Base-by-base conservation (phyloP, 1,140 invertebrate species). In the Caenorhabditis remanei region DNA sequence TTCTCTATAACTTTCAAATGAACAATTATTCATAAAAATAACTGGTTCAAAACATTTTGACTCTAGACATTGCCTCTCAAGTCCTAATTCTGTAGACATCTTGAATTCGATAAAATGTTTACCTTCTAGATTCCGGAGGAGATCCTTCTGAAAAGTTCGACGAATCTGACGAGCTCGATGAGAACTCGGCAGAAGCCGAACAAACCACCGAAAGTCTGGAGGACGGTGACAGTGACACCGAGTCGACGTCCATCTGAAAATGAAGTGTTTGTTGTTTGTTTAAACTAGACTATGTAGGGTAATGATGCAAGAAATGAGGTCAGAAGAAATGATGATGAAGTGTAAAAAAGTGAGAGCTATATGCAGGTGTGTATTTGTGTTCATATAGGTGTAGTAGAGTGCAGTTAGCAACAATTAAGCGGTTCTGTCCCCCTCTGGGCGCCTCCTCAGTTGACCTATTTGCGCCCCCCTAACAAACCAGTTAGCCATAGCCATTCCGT, bases 191-290 rank as follows among this genome's bases (percentile, higher is more conserved):
- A 19, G 86, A 84, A 16, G 82, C 71, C n/a, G 86, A 87, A 65
- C 86, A 87, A 50, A 87, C 50, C 55, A 87, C 86, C 61, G 86
- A 87, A 55, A 87, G 86, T 79, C 86, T 71, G 85, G 63, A 71
- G 48, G 85, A 85, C 71, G 71, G 71, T 79, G 71, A 79, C 46
- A 79, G n/a, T 19, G 85, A 85, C n/a, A 40, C 50, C 41, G 65
- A 21, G 46, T 85, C 85, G 16, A 85, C 63, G 85, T 85, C 85
- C 85, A 85, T 85, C 85, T 85, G 85, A 79, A 85, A 85, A 63
- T 48, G 2, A 56, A 11, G 13, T 32, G 21, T 63, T 63, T 11
- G 16, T 16, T 53, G 50, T 11, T 53, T 50, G 8, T 53, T 16
- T 53, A 53, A 16, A 16, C 16, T 16, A 53, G 32, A 32, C 32